A percentile compares a stretch with the other conserved stretches of the same genome.
Evolutionary conservation across 2,113 vertebrate species (phyloP).

Genomic region (Neolamprologus toae): DNA sequence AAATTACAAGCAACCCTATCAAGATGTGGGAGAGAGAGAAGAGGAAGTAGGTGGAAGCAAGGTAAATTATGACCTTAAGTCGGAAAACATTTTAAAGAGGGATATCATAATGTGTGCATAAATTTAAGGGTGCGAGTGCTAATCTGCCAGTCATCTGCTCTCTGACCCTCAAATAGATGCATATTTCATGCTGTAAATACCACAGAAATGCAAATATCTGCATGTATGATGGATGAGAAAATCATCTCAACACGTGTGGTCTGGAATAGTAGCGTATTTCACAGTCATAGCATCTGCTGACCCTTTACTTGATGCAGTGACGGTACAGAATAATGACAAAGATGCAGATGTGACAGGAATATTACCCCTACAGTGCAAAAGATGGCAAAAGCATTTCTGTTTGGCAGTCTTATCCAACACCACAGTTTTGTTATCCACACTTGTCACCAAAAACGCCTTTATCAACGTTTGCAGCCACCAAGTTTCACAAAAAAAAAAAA

Average conservation of each 20-base stretch:
- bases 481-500: not conserved
- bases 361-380: not conserved
- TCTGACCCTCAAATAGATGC: not conserved
- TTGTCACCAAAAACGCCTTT: not conserved
- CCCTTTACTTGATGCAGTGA: not conserved
- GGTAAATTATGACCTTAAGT: constrained; percentile 63
- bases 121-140: constrained; percentile 35
- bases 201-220: not conserved
- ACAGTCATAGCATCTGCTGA: not conserved
- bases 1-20: constrained; percentile 66
- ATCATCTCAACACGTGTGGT: not conserved
- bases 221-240: not conserved
- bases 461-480: not conserved
- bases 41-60: constrained; percentile 40
- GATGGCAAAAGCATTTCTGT: not conserved
- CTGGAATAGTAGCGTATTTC: not conserved
- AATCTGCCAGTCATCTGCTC: constrained; percentile 47
- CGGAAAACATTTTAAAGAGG: constrained; percentile 42
- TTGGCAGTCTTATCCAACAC: not conserved
- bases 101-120: constrained; percentile 30
- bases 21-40: constrained; percentile 3
- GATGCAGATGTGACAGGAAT: not conserved
- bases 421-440: not conserved
- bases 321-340: not conserved
- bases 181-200: constrained; percentile 22